phyloP scores from a whole-genome alignment of 2,888 invertebrate species.

The Ecdyonurus torrentis region DNA sequence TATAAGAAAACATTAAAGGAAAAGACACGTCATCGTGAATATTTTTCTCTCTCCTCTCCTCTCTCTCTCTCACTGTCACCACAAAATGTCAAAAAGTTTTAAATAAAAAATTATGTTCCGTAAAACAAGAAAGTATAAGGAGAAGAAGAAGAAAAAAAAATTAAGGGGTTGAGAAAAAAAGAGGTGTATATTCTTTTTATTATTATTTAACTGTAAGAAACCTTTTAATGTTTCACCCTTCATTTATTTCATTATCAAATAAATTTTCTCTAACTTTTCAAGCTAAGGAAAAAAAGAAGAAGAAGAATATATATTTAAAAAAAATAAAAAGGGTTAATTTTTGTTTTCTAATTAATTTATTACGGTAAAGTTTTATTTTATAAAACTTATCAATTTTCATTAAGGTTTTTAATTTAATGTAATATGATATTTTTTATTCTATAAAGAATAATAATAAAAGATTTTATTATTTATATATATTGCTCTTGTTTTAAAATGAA shows the following conservation, averaged over 20 bases:
- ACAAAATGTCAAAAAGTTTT: constrained; percentile 2
- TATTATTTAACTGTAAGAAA: neutral
- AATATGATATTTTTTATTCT: no score
- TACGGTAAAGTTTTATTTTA: neutral
- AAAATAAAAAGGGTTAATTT: neutral
- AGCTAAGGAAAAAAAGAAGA: no score
- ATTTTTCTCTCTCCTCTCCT: no score
- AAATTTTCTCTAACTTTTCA: no score
- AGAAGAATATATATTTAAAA: neutral
- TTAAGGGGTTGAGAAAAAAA: no score
- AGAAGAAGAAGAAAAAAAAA: no score
- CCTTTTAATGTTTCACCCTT: neutral
- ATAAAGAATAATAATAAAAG: no score
- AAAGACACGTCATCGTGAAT: neutral
- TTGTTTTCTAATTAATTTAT: neutral
- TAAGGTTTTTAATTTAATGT: neutral
- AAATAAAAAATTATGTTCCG: neutral
- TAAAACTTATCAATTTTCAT: neutral
- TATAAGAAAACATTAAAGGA: neutral
- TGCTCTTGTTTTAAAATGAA: no score
- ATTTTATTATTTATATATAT: no score
- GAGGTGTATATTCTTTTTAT: neutral
- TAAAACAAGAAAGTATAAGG: no score
- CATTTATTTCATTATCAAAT: neutral
- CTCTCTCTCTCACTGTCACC: neutral